Percentiles rank a stretch among this genome's conserved stretches.
Evolutionary conservation across 1,140 invertebrate genomes (phyloP).

Genomic region (Drosophila simulans): DNA sequence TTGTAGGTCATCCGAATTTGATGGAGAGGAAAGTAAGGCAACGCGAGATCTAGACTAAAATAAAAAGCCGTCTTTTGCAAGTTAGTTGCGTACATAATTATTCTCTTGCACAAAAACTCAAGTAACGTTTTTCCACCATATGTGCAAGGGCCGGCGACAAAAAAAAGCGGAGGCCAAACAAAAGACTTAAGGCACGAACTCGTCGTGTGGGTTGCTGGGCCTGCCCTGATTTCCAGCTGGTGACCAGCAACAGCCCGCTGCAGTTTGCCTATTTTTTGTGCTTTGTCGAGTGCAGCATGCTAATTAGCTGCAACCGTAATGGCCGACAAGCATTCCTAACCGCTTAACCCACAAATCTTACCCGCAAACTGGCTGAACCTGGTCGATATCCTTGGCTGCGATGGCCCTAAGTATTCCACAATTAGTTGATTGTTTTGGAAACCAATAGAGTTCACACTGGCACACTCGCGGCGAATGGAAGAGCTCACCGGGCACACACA

Average conservation of each 20-base stretch:
- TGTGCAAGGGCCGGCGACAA: constrained; percentile 23
- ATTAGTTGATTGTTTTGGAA: constrained; percentile 17
- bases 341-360: constrained; percentile 50
- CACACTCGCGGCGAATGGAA: constrained; percentile 15
- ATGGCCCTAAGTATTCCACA: constrained; percentile 24
- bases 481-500: constrained; percentile 32
- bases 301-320: constrained; percentile 56
- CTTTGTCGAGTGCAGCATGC: constrained; percentile 27
- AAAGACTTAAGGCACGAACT: constrained; percentile 71
- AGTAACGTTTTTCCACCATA: constrained; percentile 19
- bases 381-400: constrained; percentile 41
- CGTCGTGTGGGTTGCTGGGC: constrained; percentile 22
- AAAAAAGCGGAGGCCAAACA: constrained; percentile 32
- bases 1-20: constrained; percentile 56
- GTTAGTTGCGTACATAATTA: constrained; percentile 28
- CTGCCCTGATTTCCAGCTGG: constrained; percentile 52
- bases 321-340: constrained; percentile 25
- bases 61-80: constrained; percentile 1
- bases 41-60: constrained; percentile 12
- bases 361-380: constrained; percentile 18
- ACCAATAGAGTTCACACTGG: constrained; percentile 38
- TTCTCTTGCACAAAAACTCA: constrained; percentile 21
- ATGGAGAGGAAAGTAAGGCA: constrained; percentile 44
- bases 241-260: constrained; percentile 25
- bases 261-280: constrained; percentile 10